Base-by-base conservation (phyloP, 2,888 invertebrate species). In the Drosophila emarginata region DNA sequence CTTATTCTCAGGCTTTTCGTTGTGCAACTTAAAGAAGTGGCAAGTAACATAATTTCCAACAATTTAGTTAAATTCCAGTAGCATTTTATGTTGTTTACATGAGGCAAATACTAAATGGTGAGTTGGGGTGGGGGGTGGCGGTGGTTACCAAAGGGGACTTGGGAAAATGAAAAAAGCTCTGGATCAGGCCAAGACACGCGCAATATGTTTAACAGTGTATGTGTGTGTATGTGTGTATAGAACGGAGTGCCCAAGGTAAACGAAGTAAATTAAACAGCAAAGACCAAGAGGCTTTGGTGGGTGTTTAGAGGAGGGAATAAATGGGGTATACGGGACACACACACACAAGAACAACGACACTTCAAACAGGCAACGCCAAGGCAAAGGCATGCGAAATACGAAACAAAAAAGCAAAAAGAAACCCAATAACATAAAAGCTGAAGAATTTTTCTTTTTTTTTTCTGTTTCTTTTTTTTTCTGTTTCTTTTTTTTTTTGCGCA, bases 341-440 rank as follows among this genome's bases (percentile, higher is more conserved):
- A 40, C 58, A 23, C 26, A 32, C 18, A 12, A 74, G 15, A 23
- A 54, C 14, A 58, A 21, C 51, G 71, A 51, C 72, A 78, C 78
- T 74, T 80, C 68, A 81, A 79, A 72, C 66, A 71, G 65, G 63
- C 72, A 58, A 74, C 40, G 51, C 72, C 40, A 67, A 60, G 63
- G 26, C 72, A 61, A 62, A 76, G 53, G 72, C 72, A 66, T 66
- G 72, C 74, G 59, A 50, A 60, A 59, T 14, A 26, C 56, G 23
- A 67, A 59, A 67, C 63, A 40, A 64, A 76, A 66, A 61, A 73
- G 72, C 61, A 79, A 74, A 45, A 75, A 81, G 82, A 87, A 84
- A 84, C 79, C 84, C 87, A 88, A 83, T 88, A 88, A 83, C 87
- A 88, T 84, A 86, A 88, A 88, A 87, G 88, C 88, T 70, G 74